Conservation (phyloP, 2,888 invertebrate genomes). For the Myopa testacea region DNA sequence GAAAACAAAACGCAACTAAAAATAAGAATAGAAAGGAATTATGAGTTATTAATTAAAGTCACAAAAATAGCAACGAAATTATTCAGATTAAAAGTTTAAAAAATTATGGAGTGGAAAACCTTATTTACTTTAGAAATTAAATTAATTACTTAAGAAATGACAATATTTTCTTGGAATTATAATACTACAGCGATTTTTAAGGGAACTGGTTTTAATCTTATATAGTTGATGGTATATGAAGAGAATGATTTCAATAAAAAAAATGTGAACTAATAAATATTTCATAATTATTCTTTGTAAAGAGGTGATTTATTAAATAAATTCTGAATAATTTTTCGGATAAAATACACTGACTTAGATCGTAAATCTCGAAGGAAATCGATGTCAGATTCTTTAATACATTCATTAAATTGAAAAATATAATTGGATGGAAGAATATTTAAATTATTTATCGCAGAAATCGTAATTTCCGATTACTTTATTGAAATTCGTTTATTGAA, state of each 20-base stretch:
- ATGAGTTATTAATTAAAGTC: constrained; percentile 10
- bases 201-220: constrained; percentile 18
- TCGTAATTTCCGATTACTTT: too few relatives aligned
- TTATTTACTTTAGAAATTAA: constrained; percentile 5
- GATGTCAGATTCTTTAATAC: too few relatives aligned
- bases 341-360: too few relatives aligned
- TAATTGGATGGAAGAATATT: too few relatives aligned
- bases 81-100: background rate
- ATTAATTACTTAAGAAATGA: background rate
- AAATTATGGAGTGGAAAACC: constrained; percentile 16
- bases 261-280: background rate
- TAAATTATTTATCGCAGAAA: too few relatives aligned
- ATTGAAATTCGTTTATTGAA: too few relatives aligned
- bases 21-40: constrained; percentile 17
- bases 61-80: constrained; percentile 34
- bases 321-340: too few relatives aligned
- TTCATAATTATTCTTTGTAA: background rate
- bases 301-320: too few relatives aligned
- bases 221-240: constrained; percentile 12
- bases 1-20: constrained; percentile 28
- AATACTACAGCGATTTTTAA: background rate
- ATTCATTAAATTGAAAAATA: too few relatives aligned
- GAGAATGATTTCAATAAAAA: background rate
- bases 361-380: too few relatives aligned
- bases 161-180: constrained; percentile 14